Conservation (phyloP, 2,888 invertebrate genomes). For the Chrysolina americana region DNA sequence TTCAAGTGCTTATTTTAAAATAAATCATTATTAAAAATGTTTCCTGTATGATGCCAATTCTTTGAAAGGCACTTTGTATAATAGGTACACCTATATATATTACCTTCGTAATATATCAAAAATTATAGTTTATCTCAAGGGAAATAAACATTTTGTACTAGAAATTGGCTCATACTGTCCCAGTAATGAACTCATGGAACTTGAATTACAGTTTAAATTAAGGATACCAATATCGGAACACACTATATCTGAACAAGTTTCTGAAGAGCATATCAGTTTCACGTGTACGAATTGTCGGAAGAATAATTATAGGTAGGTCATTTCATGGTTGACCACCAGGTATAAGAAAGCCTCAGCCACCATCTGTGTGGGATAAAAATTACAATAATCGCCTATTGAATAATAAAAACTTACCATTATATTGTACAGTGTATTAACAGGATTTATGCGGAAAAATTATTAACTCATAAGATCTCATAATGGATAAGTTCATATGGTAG, state of each 20-base stretch:
- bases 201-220: not conserved
- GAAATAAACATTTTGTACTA: too few species aligned
- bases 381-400: conserved; percentile 17
- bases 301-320: conserved; percentile 3
- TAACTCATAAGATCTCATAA: conserved; percentile 47
- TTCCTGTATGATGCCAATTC: too few species aligned
- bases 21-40: too few species aligned
- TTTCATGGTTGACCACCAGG: conserved; percentile 8
- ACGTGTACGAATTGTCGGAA: not conserved
- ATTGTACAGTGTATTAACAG: conserved; percentile 36
- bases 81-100: too few species aligned
- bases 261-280: not conserved
- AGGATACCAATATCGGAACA: not conserved
- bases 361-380: conserved; percentile 22
- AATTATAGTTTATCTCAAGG: too few species aligned
- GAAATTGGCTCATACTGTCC: too few species aligned
- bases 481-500: conserved; percentile 49
- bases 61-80: too few species aligned
- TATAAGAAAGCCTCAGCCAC: conserved; percentile 8
- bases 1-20: too few species aligned
- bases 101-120: too few species aligned
- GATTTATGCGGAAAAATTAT: conserved; percentile 44
- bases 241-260: not conserved
- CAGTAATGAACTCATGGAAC: not conserved
- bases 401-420: conserved; percentile 6